phyloP scores from a whole-genome alignment of 1,140 invertebrate species.

The Bombus sibiricus region DNA sequence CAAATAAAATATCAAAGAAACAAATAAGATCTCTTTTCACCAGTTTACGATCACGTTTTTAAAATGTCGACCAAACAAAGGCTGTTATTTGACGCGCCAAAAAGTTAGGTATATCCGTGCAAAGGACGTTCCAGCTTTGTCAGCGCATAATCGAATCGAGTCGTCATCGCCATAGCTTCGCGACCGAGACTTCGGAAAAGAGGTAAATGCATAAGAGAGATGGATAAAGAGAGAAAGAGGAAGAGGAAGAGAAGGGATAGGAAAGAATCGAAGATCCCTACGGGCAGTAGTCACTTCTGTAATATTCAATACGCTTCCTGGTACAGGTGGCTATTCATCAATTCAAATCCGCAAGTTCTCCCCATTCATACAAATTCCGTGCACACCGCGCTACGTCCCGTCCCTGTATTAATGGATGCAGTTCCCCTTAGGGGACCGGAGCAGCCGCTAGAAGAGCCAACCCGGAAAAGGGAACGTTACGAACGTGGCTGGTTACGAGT shows the following conservation, averaged over 20 bases:
- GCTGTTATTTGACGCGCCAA: not conserved
- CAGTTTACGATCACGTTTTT: too few species aligned
- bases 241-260: not conserved
- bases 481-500: slow-evolving; percentile 52
- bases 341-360: slow-evolving; percentile 77
- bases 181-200: not conserved
- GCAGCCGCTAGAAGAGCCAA: slow-evolving; percentile 21
- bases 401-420: slow-evolving; percentile 75
- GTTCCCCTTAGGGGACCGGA: slow-evolving; percentile 67
- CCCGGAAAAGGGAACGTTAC: slow-evolving; percentile 53
- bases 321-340: slow-evolving; percentile 75
- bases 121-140: slow-evolving; percentile 15
- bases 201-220: not conserved
- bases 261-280: slow-evolving; percentile 38
- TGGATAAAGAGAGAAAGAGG: not conserved
- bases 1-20: too few species aligned
- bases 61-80: too few species aligned
- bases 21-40: too few species aligned
- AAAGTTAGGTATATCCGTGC: not conserved
- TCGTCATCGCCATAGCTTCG: not conserved
- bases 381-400: slow-evolving; percentile 55
- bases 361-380: slow-evolving; percentile 77
- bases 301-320: slow-evolving; percentile 71
- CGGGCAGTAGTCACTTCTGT: slow-evolving; percentile 56
- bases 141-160: slow-evolving; percentile 30